Evolutionary conservation across 1,140 invertebrate genomes (phyloP).

Genomic region (Araneus ventricosus): DNA sequence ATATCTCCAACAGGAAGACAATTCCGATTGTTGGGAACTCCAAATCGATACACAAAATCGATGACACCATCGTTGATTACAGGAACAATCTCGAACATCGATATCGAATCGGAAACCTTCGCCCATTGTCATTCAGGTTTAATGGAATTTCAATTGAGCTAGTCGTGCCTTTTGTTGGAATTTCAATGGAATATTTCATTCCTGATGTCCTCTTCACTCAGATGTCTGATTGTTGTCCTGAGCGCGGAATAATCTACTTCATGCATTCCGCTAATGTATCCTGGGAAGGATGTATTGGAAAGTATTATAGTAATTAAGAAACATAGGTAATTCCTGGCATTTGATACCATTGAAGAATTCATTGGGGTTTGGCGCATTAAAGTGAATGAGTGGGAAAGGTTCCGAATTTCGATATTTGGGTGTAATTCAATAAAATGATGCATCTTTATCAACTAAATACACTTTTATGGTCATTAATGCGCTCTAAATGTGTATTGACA

Average conservation of each 20-base stretch:
- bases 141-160: slow-evolving; percentile 50
- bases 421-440: too few relatives aligned
- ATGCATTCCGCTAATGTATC: neutral
- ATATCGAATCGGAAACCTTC: slow-evolving; percentile 2
- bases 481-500: too few relatives aligned
- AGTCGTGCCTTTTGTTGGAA: slow-evolving; percentile 19
- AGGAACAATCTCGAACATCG: neutral
- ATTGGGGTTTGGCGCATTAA: neutral
- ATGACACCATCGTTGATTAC: neutral
- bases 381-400: neutral
- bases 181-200: slow-evolving; percentile 28
- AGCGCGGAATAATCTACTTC: neutral
- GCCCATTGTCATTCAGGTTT: neutral
- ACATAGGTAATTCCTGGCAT: neutral
- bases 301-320: slow-evolving; percentile 1
- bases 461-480: too few relatives aligned
- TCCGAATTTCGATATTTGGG: too few relatives aligned
- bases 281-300: neutral
- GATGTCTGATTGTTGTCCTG: slow-evolving; percentile 18
- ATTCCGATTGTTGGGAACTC: neutral
- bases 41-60: slow-evolving; percentile 6
- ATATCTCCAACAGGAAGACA: neutral
- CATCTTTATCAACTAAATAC: too few relatives aligned
- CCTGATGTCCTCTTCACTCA: neutral
- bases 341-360: neutral